phyloP scores from a whole-genome alignment of 1,140 invertebrate genomes.

The Condylostylus longicornis region DNA sequence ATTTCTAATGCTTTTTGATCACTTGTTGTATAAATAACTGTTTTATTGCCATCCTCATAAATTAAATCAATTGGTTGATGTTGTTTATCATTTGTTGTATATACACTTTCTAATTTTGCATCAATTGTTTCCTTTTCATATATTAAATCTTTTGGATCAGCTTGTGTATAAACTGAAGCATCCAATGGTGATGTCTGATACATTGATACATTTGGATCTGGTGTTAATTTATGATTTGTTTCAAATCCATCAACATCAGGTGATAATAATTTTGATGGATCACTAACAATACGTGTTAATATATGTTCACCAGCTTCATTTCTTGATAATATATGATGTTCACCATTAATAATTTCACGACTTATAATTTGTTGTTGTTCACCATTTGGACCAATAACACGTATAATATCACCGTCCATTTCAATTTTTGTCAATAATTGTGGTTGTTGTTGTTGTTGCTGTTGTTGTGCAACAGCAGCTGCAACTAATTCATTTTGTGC shows the following conservation, averaged over 20 bases:
- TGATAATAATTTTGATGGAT: constrained; percentile 29
- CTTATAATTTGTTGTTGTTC: constrained; percentile 32
- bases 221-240: constrained; percentile 13
- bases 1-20: constrained; percentile 35
- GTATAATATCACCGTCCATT: constrained; percentile 30
- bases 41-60: constrained; percentile 66
- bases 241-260: constrained; percentile 25
- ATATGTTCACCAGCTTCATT: constrained; percentile 32
- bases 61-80: constrained; percentile 63
- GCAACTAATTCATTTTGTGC: constrained; percentile 26
- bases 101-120: no score
- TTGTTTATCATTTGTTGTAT: no score
- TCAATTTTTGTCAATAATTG: constrained; percentile 30
- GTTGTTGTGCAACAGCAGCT: constrained; percentile 24
- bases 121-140: no score
- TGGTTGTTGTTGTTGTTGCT: constrained; percentile 20
- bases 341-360: constrained; percentile 31
- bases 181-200: constrained; percentile 28
- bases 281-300: constrained; percentile 30
- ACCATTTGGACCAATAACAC: constrained; percentile 27
- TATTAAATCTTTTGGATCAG: constrained; percentile 18
- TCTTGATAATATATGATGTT: constrained; percentile 30
- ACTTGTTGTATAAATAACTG: constrained; percentile 61
- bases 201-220: constrained; percentile 25
- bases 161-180: constrained; percentile 25